Percentiles rank a stretch among this genome's conserved stretches.
Conservation (phyloP, 2,113 vertebrate genomes). For the Anolis carolinensis region DNA sequence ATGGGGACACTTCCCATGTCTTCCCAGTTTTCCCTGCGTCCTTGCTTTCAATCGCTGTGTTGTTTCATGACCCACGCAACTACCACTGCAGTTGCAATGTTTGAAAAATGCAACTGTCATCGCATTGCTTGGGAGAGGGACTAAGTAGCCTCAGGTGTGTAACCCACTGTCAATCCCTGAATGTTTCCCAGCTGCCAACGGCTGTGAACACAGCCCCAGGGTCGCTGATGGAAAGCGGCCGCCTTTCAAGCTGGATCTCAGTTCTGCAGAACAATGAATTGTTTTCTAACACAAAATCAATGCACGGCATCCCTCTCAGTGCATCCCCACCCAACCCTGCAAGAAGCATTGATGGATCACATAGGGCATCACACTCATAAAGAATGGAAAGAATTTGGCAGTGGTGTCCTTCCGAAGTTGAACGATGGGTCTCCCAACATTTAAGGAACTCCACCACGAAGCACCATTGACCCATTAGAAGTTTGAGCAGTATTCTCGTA, state of each 20-base stretch:
- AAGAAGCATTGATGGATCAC: constrained; percentile 52
- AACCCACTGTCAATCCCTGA: background rate
- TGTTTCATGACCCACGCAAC: background rate
- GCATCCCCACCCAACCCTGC: background rate
- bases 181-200: constrained; percentile 47
- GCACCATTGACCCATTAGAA: too few relatives aligned
- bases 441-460: too few relatives aligned
- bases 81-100: background rate
- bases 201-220: constrained; percentile 39
- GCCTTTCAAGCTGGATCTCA: constrained; percentile 48
- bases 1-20: too few relatives aligned
- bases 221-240: constrained; percentile 19
- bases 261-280: constrained; percentile 58
- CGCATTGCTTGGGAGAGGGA: background rate
- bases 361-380: background rate
- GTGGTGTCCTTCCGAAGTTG: too few relatives aligned
- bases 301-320: background rate
- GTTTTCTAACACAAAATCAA: constrained; percentile 65
- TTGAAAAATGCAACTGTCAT: background rate
- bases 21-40: background rate
- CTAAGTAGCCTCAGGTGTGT: background rate
- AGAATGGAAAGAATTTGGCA: too few relatives aligned
- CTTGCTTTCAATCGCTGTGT: background rate
- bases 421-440: too few relatives aligned
- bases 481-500: too few relatives aligned